Conservation (phyloP, 2,113 vertebrate species). For the Hydrolagus affinis region DNA sequence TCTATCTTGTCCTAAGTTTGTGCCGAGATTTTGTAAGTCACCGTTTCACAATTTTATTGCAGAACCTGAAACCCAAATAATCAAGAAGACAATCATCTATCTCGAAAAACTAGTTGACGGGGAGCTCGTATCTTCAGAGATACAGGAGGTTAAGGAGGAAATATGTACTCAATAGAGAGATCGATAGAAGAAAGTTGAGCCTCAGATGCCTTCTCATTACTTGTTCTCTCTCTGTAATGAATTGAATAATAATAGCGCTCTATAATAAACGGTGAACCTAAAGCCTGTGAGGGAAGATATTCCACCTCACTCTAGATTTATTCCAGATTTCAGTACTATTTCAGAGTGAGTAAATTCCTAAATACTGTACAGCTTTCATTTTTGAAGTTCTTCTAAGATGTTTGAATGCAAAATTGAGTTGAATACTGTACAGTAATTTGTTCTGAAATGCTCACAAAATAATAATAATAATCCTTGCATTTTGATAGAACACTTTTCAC, state of each 20-base stretch:
- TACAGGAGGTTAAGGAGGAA: conserved; percentile 31
- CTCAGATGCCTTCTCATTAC: too few species aligned
- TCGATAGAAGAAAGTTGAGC: background rate
- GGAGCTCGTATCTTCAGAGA: conserved; percentile 35
- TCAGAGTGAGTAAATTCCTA: too few species aligned
- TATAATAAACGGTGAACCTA: conserved; percentile 40
- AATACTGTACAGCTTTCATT: too few species aligned
- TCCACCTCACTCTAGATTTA: conserved; percentile 5
- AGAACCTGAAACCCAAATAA: background rate
- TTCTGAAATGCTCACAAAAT: too few species aligned
- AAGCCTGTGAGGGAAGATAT: conserved; percentile 38
- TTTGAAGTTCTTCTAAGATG: too few species aligned
- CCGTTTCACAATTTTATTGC: background rate
- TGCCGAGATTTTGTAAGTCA: too few species aligned
- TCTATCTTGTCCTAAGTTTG: background rate
- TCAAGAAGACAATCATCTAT: conserved; percentile 36
- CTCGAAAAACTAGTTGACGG: conserved; percentile 37
- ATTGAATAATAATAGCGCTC: conserved; percentile 38
- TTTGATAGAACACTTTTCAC: too few species aligned
- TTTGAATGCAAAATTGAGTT: too few species aligned
- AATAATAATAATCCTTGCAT: too few species aligned
- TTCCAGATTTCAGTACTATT: too few species aligned
- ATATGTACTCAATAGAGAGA: conserved; percentile 14
- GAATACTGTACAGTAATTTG: too few species aligned
- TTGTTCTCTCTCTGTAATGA: too few species aligned